Evolutionary conservation across 2,113 vertebrate species (phyloP).

Genomic region (Psophia crepitans): DNA sequence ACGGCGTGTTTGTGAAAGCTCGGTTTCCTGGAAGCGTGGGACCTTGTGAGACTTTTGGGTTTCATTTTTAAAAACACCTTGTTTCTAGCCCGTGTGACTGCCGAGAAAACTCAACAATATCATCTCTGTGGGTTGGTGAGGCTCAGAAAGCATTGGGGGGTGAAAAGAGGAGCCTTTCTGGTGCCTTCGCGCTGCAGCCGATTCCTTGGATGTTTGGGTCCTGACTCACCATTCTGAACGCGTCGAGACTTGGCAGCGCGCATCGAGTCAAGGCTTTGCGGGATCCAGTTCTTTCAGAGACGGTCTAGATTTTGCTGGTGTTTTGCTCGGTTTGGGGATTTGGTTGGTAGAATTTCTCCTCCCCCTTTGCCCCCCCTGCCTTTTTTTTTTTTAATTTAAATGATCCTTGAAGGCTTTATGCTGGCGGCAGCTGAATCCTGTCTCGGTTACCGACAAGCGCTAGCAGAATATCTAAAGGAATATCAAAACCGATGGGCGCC

Average conservation of each 20-base stretch:
- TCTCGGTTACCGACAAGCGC: neutral
- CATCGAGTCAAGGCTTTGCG: neutral
- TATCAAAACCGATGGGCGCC: neutral
- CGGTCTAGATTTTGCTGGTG: neutral
- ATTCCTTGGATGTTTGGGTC: neutral
- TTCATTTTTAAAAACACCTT: neutral
- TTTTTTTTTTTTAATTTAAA: neutral
- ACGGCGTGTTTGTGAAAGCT: neutral
- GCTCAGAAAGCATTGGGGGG: neutral
- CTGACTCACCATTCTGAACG: neutral
- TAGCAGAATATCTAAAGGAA: neutral
- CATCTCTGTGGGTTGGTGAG: neutral
- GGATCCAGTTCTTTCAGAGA: neutral
- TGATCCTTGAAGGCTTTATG: neutral
- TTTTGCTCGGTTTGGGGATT: neutral
- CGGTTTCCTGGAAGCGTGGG: neutral
- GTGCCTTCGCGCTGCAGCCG: neutral
- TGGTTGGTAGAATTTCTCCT: neutral
- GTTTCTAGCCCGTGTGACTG: neutral
- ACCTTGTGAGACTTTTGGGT: neutral
- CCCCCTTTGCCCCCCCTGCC: too few species aligned
- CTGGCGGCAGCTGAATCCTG: accelerated
- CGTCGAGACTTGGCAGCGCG: neutral
- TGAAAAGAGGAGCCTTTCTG: neutral
- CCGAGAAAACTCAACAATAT: neutral